These are phyloP conservation scores for Percina caprodes DNA, from an alignment of 2,113 vertebrate species.

Conservation along the genomic window DNA sequence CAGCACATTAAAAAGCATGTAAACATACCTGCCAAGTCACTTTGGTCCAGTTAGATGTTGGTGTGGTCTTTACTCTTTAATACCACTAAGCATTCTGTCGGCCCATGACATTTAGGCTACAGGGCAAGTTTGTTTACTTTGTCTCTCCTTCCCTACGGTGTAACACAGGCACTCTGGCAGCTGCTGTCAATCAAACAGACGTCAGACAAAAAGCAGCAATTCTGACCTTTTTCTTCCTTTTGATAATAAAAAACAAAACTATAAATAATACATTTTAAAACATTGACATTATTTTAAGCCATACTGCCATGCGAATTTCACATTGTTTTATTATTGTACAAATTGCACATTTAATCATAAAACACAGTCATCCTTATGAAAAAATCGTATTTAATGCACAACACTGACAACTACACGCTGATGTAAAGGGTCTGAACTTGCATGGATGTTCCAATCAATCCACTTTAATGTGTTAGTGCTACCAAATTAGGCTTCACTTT, in stretches of 20 bases:
- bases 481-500: conserved; percentile 10
- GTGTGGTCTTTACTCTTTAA: not conserved
- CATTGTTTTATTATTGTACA: not conserved
- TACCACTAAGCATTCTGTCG: not conserved
- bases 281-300: not conserved
- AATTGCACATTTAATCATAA: conserved; percentile 15
- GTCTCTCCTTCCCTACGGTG: not conserved
- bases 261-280: not conserved
- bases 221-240: not conserved
- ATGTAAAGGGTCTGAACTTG: not conserved
- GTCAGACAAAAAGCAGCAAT: not conserved
- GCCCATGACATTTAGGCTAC: not conserved
- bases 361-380: not conserved
- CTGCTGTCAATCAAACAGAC: conserved; percentile 1
- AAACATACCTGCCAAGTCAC: not conserved
- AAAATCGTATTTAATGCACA: not conserved
- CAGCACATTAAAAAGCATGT: not conserved
- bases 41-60: not conserved
- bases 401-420: not conserved
- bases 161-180: not conserved
- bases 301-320: not conserved
- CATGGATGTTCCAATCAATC: conserved; percentile 13
- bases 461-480: not conserved
- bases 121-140: not conserved
- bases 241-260: not conserved